These are phyloP conservation scores for Fistularia tabacaria DNA, from an alignment of 2,797 vertebrate genomes.

Conservation along the genomic window DNA sequence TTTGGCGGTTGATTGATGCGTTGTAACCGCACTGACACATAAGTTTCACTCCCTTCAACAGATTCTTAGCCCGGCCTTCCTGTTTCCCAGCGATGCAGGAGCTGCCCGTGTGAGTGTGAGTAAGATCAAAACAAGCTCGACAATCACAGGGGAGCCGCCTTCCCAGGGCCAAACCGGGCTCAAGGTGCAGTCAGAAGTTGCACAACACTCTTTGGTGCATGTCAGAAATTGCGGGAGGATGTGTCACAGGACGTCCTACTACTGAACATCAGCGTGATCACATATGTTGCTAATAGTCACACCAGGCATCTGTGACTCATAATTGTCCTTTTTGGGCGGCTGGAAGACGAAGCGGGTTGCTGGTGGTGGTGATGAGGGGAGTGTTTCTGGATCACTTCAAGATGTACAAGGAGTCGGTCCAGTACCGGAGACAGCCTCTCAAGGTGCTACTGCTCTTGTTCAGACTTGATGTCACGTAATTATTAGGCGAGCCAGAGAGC, in stretches of 20 bases:
- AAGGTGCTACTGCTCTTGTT: constrained; percentile 21
- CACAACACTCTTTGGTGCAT: constrained; percentile 60
- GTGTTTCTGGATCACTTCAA: background rate
- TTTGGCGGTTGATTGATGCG: too few relatives aligned
- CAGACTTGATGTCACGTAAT: constrained; percentile 41
- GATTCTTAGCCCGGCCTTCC: too few relatives aligned
- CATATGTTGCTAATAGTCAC: constrained; percentile 1
- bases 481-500: constrained; percentile 20
- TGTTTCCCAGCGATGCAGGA: too few relatives aligned
- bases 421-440: constrained; percentile 7
- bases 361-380: too few relatives aligned
- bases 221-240: constrained; percentile 55
- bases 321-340: too few relatives aligned
- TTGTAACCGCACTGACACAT: too few relatives aligned
- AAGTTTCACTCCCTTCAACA: too few relatives aligned
- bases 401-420: constrained; percentile 8
- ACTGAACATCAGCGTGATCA: constrained; percentile 31
- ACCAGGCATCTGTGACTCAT: too few relatives aligned
- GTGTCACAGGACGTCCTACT: constrained; percentile 57
- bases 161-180: constrained; percentile 32
- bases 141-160: constrained; percentile 37
- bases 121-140: constrained; percentile 32
- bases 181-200: constrained; percentile 62
- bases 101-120: constrained; percentile 2
- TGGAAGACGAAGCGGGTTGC: too few relatives aligned